A percentile compares a stretch with the other conserved stretches of the same genome.
Conservation (phyloP, 2,113 vertebrate genomes). For the Elgaria multicarinata region DNA sequence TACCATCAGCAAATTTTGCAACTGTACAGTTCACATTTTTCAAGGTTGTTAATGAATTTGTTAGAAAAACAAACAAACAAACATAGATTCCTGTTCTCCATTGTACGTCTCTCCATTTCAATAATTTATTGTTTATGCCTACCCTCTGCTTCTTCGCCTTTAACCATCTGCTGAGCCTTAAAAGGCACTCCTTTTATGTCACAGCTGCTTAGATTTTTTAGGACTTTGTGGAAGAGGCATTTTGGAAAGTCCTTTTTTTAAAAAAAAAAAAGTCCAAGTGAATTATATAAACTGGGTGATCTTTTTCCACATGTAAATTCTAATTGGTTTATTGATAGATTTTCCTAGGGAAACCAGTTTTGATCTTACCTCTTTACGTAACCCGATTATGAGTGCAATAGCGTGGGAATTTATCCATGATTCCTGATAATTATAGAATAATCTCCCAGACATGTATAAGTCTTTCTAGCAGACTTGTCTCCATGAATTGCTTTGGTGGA, state of each 20-base stretch:
- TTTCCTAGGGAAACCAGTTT: background rate
- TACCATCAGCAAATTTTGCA: background rate
- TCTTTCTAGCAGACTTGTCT: background rate
- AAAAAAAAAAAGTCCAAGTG: background rate
- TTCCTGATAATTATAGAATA: background rate
- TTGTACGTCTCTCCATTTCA: conserved; percentile 4
- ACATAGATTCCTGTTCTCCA: background rate
- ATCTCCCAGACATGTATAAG: background rate
- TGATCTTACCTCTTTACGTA: background rate
- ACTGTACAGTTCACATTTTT: background rate
- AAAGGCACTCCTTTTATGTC: background rate
- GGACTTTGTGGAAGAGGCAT: background rate
- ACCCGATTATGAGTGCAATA: background rate
- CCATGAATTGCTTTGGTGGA: background rate
- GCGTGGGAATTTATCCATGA: background rate
- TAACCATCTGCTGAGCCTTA: conserved; percentile 3
- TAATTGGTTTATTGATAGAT: background rate
- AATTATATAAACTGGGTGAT: background rate
- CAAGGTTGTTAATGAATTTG: background rate
- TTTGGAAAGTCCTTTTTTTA: background rate
- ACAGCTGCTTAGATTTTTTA: background rate
- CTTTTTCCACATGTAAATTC: background rate
- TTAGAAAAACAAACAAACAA: background rate
- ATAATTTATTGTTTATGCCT: background rate
- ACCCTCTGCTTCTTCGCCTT: background rate